Base-by-base conservation (phyloP, 1,140 invertebrate genomes). In the Stegodyphus mimosarum region DNA sequence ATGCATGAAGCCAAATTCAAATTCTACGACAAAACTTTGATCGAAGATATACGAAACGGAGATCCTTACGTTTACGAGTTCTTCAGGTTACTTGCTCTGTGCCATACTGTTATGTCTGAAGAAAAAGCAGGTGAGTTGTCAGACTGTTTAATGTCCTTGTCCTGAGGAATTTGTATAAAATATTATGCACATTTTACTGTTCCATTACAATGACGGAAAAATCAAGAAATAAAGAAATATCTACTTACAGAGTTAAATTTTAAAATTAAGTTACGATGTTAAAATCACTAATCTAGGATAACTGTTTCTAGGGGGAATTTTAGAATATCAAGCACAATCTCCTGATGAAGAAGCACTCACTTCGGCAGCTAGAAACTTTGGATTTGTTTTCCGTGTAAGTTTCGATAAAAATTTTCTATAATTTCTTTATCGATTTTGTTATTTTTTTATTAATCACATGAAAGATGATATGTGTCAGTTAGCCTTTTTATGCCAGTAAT, bases 321-420 rank as follows among this genome's bases (percentile, higher is more conserved):
- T 95, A 13, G 92, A 93, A 87, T 95, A 95, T 89, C 94, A 95
- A 90, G 98, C 98, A 33, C 98, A 99, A 90, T 99, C 97, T 74
- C 98, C 98, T 0, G 98, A 99, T 91, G 98, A 99, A 91, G 94
- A 96, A 70, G 98, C 98, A 0, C 92, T 99, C 13, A 98, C 99
- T 3, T 97, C 97, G 13, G 98, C 98, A 0, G 98, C 98, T 2
- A 93, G 98, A 87, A 99, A 99, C 91, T 99, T 99, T 91, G 97
- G 97, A 86, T 99, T 99, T 92, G 97, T 99, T 53, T 99, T 99
- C 91, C 95, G 95, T 90, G 95, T 97, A 88, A 88, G 78, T 70
- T 9, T 0, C 1, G 15, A 33, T 33, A 1, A 33, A 33, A 33
- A 33, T 33, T 33, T 33, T 33, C 33, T 33, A 33, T 33, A 33